phyloP scores from a whole-genome alignment of 2,888 invertebrate species.

The Agriopis aurantiaria region DNA sequence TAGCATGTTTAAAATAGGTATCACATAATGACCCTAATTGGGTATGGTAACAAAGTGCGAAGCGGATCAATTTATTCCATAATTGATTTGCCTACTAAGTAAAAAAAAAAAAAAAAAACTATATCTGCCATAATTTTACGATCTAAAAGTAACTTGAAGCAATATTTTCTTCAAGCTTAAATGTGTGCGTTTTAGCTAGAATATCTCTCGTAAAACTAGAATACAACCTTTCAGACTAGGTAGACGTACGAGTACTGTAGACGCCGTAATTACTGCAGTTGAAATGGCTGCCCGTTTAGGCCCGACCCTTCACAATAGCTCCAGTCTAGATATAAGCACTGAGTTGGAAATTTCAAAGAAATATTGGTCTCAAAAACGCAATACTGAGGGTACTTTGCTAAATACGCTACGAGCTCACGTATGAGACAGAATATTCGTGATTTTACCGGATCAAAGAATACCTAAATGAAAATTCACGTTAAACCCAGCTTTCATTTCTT shows the following conservation, averaged over 20 bases:
- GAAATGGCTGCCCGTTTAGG: conserved; percentile 40
- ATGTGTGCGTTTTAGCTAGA: neutral
- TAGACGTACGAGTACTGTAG: conserved; percentile 7
- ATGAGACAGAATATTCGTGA: no score
- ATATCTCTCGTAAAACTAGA: conserved; percentile 28
- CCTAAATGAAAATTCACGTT: no score
- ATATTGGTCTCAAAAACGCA: neutral
- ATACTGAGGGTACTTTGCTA: no score
- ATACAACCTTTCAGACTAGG: conserved; percentile 36
- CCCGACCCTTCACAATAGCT: conserved; percentile 35
- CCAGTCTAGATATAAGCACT: conserved; percentile 16
- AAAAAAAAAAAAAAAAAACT: no score
- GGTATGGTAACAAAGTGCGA: no score
- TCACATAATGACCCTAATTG: no score
- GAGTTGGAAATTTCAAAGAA: neutral
- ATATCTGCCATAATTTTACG: neutral
- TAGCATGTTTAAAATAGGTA: no score
- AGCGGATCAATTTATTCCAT: no score
- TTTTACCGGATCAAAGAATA: no score
- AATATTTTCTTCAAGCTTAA: neutral
- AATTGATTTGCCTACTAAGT: no score
- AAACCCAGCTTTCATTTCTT: no score
- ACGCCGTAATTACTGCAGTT: conserved; percentile 41
- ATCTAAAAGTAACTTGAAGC: neutral
- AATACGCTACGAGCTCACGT: no score